Evolutionary conservation across 2,888 invertebrate genomes (phyloP).

Genomic region (Drosophila falleni): DNA sequence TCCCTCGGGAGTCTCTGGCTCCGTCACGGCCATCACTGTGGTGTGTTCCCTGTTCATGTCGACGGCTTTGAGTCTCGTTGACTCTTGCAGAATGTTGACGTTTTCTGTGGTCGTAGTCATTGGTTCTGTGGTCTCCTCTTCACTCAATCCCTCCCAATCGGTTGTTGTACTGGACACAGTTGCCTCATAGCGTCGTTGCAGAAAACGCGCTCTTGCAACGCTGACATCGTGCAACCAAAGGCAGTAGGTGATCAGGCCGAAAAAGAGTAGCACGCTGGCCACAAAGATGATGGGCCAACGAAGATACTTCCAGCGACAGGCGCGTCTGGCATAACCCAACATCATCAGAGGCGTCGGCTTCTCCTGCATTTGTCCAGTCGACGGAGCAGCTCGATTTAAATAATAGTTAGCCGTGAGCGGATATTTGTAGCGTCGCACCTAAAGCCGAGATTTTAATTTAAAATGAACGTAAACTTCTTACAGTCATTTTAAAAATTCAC

Average conservation of each 20-base stretch:
- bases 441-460: background rate
- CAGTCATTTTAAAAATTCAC: too few species aligned
- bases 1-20: conserved; percentile 14
- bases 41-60: conserved; percentile 39
- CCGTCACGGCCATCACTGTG: conserved; percentile 40
- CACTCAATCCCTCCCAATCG: conserved; percentile 33
- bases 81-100: conserved; percentile 51
- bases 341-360: conserved; percentile 70
- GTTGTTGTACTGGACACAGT: conserved; percentile 36
- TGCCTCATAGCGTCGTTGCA: conserved; percentile 70
- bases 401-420: conserved; percentile 81
- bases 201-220: conserved; percentile 75
- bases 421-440: conserved; percentile 82
- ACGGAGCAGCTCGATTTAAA: conserved; percentile 55
- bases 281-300: conserved; percentile 82
- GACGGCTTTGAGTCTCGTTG: conserved; percentile 70
- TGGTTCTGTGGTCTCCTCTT: conserved; percentile 41
- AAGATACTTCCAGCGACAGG: conserved; percentile 80
- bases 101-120: conserved; percentile 29
- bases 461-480: too few species aligned
- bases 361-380: conserved; percentile 31
- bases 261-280: conserved; percentile 79
- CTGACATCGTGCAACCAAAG: conserved; percentile 83
- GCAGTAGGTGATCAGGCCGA: conserved; percentile 82
- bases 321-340: conserved; percentile 66